These are phyloP conservation scores for Calonectris borealis DNA, from an alignment of 2,113 vertebrate species.

Conservation along the genomic window DNA sequence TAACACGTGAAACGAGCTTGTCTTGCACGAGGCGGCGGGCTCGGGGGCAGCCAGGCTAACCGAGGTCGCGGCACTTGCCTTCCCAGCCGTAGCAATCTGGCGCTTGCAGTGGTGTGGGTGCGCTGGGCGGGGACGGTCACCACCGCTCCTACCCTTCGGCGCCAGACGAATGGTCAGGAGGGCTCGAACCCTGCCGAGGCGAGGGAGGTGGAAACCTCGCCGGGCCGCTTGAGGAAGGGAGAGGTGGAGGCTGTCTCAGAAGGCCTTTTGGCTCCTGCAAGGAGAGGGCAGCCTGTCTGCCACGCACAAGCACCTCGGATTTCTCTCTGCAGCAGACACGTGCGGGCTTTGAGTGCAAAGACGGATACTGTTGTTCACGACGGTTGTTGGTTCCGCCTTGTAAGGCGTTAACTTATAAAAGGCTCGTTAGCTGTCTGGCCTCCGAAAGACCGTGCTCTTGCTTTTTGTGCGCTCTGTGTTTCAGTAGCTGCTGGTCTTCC, in stretches of 20 bases:
- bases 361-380: not conserved
- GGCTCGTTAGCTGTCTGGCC: not conserved
- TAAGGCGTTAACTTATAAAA: not conserved
- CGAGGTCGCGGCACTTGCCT: not conserved
- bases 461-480: not conserved
- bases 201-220: not conserved
- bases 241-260: not conserved
- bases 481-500: not conserved
- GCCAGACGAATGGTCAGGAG: not conserved
- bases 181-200: not conserved
- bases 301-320: not conserved
- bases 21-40: not conserved
- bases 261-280: not conserved
- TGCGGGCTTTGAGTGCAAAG: not conserved
- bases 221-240: not conserved
- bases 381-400: not conserved
- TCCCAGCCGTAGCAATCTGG: not conserved
- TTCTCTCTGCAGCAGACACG: not conserved
- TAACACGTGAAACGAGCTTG: not conserved
- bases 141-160: not conserved
- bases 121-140: not conserved
- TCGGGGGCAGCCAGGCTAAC: not conserved
- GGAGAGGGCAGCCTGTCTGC: not conserved
- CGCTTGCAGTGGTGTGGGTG: not conserved
- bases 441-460: not conserved